Conservation (phyloP, 2,113 vertebrate species). For the Castor canadensis region DNA sequence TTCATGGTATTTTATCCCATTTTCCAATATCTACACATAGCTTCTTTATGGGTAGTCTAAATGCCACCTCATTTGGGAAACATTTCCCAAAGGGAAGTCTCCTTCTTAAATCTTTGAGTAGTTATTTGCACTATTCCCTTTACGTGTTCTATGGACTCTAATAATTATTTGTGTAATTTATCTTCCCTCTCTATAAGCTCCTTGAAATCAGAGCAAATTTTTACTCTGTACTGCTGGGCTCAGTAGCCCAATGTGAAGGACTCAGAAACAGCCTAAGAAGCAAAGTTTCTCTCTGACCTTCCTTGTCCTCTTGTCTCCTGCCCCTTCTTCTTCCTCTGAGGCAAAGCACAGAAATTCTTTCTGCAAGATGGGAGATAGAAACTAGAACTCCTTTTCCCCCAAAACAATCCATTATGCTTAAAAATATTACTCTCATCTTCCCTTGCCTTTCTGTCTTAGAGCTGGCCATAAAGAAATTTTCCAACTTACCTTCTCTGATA, state of each 20-base stretch:
- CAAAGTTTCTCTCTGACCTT: neutral
- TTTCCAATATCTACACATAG: neutral
- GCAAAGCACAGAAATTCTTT: neutral
- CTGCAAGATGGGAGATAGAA: neutral
- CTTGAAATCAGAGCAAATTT: neutral
- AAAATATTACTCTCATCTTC: neutral
- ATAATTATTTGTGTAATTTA: neutral
- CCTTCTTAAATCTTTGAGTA: neutral
- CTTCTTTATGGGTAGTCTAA: neutral
- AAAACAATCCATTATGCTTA: neutral
- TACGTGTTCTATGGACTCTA: neutral
- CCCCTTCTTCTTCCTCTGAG: neutral
- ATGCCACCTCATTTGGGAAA: neutral
- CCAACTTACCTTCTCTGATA: constrained; percentile 1
- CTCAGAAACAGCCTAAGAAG: neutral
- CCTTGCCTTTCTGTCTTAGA: neutral
- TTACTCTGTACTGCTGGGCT: neutral
- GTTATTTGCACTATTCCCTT: neutral
- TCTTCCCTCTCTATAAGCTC: neutral
- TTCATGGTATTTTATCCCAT: neutral
- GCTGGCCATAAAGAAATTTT: neutral
- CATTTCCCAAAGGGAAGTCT: neutral
- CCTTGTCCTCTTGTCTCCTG: neutral
- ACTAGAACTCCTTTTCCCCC: neutral
- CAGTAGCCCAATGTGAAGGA: neutral